Evolutionary conservation across 2,888 invertebrate genomes (phyloP), one percentile per base, ranked within the genome.

Genomic region (Trichacis sp.): DNA sequence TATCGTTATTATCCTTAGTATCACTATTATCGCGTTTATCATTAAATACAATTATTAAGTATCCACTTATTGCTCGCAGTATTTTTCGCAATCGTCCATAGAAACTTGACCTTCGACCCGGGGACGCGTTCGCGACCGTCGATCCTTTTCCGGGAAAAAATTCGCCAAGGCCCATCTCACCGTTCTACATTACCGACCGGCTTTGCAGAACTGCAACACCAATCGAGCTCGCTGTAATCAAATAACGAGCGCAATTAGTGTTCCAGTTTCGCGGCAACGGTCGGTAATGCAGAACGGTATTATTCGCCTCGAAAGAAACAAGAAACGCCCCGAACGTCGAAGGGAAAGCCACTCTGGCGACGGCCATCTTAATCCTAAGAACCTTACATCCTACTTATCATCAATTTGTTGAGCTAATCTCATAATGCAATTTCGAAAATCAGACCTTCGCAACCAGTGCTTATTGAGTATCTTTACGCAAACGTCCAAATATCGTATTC

Each of bases 31-130:
- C 61, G 61, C 65, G 56, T 58, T 68, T 72, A 68, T 72, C 66
- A 59, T 71, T 73, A 73, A 69, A 68, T 75, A 73, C 73, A 75
- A 65, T 72, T 54, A 57, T 61, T 76, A 77, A 76, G 73, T 72
- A 74, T 75, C 77, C 78, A 73, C 79, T 81, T 81, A 81, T 82
- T 81, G 81, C 81, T 81, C 78, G 73, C 77, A 76, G 73, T 76
- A 74, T 73, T 40, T 33, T 72, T 74, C 73, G 73, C 73, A n/a
- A n/a, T n/a, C n/a, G n/a, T n/a, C n/a, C n/a, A n/a, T n/a, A n/a
- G 43, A 47, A 12, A n/a, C 46, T 36, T 19, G 12, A 36, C 40
- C 15, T 24, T 40, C 14, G 14, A 14, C 46, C 14, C 11, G 4
- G 2, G 11, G 36, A n/a, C 42, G 36, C 54, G 59, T 53, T 56